Evolutionary conservation across 2,113 vertebrate genomes (phyloP).

Genomic region (Chlorodrepanis virens): DNA sequence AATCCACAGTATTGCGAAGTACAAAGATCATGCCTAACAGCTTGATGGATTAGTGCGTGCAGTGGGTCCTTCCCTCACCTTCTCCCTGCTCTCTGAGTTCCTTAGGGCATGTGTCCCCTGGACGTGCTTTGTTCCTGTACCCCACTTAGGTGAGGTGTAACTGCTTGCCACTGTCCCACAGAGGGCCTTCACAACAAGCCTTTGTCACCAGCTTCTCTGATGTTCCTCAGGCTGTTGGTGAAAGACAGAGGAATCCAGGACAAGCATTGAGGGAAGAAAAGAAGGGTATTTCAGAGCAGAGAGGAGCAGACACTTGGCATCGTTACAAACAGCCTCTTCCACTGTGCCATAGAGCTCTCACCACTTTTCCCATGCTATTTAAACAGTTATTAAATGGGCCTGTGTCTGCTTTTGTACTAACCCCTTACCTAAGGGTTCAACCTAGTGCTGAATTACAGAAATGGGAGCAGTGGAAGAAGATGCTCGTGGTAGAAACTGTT

Average conservation of each 20-base stretch:
- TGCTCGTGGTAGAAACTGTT: neutral
- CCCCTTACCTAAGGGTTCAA: neutral
- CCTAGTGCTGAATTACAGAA: neutral
- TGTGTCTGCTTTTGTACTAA: neutral
- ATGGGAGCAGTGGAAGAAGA: neutral
- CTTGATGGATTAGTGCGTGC: neutral
- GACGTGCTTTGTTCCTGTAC: neutral
- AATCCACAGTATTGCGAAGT: neutral
- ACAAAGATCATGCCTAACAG: neutral
- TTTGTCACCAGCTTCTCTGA: neutral
- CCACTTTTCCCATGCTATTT: neutral
- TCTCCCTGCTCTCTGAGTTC: neutral
- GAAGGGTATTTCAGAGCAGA: neutral
- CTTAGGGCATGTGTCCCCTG: neutral
- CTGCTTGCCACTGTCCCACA: neutral
- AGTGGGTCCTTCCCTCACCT: neutral
- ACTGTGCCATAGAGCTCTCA: neutral
- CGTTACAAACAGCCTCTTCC: accelerated
- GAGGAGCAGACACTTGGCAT: neutral
- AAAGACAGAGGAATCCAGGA: neutral
- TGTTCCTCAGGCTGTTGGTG: neutral
- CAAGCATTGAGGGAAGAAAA: neutral
- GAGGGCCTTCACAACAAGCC: neutral
- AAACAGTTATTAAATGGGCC: neutral
- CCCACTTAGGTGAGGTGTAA: neutral